Percentiles rank a stretch among this genome's conserved stretches.
Conservation (phyloP, 1,140 invertebrate genomes). For the Berghia stephanieae region DNA sequence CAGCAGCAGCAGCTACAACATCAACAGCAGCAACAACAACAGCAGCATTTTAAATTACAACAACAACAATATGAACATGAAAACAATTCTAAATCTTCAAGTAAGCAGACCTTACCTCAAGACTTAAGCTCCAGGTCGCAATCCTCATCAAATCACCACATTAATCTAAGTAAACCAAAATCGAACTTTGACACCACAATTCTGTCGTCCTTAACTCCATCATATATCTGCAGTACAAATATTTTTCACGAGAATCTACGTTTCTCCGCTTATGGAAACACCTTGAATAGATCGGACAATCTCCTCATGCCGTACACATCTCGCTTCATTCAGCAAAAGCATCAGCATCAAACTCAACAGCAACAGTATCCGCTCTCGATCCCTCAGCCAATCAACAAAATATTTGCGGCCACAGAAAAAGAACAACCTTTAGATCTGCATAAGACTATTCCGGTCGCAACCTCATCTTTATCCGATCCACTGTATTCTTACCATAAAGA, state of each 20-base stretch:
- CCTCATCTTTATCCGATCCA: slow-evolving; percentile 28
- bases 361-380: slow-evolving; percentile 31
- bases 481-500: slow-evolving; percentile 12
- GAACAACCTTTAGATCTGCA: slow-evolving; percentile 43
- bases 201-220: too few relatives aligned
- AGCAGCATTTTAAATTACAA: too few relatives aligned
- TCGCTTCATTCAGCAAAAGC: neutral
- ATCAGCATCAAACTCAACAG: neutral
- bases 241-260: too few relatives aligned
- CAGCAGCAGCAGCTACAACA: neutral
- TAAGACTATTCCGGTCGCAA: slow-evolving; percentile 35
- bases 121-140: neutral
- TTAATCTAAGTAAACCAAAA: neutral
- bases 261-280: too few relatives aligned
- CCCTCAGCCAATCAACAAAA: slow-evolving; percentile 36
- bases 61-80: too few relatives aligned
- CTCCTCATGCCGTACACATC: too few relatives aligned
- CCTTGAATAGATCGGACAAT: too few relatives aligned
- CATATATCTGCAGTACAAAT: too few relatives aligned
- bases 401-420: slow-evolving; percentile 57
- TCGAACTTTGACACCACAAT: neutral
- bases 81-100: neutral
- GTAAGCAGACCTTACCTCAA: neutral
- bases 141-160: neutral
- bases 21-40: too few relatives aligned